Base-by-base conservation (phyloP, 1,140 invertebrate species). In the Drosophila nigrodunni region DNA sequence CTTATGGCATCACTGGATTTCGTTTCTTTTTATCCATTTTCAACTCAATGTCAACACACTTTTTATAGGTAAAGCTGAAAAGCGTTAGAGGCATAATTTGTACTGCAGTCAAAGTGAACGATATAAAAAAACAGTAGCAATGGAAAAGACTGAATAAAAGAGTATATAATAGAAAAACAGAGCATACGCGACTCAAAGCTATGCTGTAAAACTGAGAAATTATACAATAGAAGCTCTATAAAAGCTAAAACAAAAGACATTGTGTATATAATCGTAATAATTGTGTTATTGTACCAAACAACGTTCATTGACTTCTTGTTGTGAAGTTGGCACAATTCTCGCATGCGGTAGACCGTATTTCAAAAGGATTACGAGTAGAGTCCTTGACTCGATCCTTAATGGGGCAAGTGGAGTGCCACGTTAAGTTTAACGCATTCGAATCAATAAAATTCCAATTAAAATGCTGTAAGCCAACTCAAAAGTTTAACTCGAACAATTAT, bases 371-470 rank as follows among this genome's bases (percentile, higher is more conserved):
- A 21, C 15, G 34, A 68, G 61, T 59, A 41, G 11, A 37, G 46
- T 67, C 60, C 77, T 50, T 60, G 62, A 67, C 39, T 50, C 10
- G 54, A 34, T 49, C 7, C 35, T 54, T 61, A 39, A 61, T 39
- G 35, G 61, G 37, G 52, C 60, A 71, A 61, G 44, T 67, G 61
- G 47, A 62, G 58, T 52, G 44, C 41, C 43, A 70, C 47, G 34
- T 54, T 15, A 60, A 34, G 39, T 67, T 37, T 39, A 60, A 15
- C 9, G 37, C 35, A 44, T 50, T 54, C 34, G 49, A 72, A 80
- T 72, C 68, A 80, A 88, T 80, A 77, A 80, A 77, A 77, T 68
- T 39, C 76, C 83, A 87, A 87, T 88, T 88, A 80, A 87, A 83
- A 77, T 78, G 69, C 65, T 65, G 66, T 64, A 76, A 73, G 49